Percentiles rank a stretch among this genome's conserved stretches.
phyloP scores from a whole-genome alignment of 2,888 invertebrate species.

The Aradus depressus region DNA sequence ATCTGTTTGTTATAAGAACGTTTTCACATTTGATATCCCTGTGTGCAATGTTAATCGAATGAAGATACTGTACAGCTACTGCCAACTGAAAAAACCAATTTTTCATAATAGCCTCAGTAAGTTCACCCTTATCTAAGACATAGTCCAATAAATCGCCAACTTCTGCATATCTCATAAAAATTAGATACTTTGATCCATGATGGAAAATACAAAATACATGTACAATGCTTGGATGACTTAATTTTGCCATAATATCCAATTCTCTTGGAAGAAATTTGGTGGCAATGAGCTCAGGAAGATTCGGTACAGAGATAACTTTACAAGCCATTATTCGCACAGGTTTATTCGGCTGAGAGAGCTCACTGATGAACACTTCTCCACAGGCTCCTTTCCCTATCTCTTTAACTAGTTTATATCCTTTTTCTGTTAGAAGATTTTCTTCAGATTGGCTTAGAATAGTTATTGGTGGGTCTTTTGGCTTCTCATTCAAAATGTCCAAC shows the following conservation, averaged over 20 bases:
- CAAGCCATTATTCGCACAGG: constrained; percentile 43
- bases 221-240: constrained; percentile 70
- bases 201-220: constrained; percentile 65
- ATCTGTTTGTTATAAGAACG: constrained; percentile 56
- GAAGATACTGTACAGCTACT: constrained; percentile 57
- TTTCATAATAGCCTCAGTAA: constrained; percentile 54
- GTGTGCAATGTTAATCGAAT: constrained; percentile 62
- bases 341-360: neutral
- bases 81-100: constrained; percentile 60
- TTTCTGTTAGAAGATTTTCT: too few relatives aligned
- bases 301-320: constrained; percentile 60
- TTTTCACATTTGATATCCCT: constrained; percentile 78
- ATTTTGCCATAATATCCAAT: constrained; percentile 58
- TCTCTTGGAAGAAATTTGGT: constrained; percentile 74
- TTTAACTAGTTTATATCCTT: too few relatives aligned
- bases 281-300: constrained; percentile 64
- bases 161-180: constrained; percentile 61
- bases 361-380: constrained; percentile 21
- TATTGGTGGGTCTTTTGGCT: too few relatives aligned
- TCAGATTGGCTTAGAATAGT: too few relatives aligned
- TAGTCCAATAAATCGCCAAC: constrained; percentile 69
- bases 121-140: constrained; percentile 52
- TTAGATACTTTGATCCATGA: constrained; percentile 58
- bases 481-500: too few relatives aligned
- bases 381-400: constrained; percentile 22